Evolutionary conservation across 2,888 invertebrate species (phyloP).

Genomic region (Chloroclysta siterata): DNA sequence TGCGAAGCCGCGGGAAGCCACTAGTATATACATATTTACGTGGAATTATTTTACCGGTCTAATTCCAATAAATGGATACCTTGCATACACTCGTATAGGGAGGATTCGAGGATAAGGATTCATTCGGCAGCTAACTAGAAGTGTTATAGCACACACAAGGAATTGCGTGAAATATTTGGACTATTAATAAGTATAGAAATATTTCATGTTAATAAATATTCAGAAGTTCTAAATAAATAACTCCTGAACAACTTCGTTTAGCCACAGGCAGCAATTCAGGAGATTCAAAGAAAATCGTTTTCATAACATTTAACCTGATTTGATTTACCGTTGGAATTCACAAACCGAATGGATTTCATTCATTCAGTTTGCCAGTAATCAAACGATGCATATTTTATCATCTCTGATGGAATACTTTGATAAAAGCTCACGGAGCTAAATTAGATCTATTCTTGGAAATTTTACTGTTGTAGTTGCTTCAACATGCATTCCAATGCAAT

Average conservation of each 20-base stretch:
- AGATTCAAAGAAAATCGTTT: slow-evolving; percentile 23
- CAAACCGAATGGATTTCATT: slow-evolving; percentile 21
- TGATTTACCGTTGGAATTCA: slow-evolving; percentile 28
- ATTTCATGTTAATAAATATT: slow-evolving; percentile 7
- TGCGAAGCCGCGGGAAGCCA: too few relatives aligned
- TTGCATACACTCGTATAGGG: too few relatives aligned
- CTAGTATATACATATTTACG: too few relatives aligned
- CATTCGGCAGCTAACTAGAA: background rate
- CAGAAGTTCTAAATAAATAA: slow-evolving; percentile 7
- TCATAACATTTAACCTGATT: slow-evolving; percentile 28
- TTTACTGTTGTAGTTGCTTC: background rate
- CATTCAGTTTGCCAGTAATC: slow-evolving; percentile 23
- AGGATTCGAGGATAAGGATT: too few relatives aligned
- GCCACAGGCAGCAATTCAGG: slow-evolving; percentile 7
- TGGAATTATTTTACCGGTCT: too few relatives aligned
- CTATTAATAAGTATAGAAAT: background rate
- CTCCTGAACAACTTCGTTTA: slow-evolving; percentile 14
- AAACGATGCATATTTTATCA: slow-evolving; percentile 26
- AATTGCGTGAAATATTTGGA: background rate
- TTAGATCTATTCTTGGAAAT: slow-evolving; percentile 4
- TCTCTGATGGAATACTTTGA: slow-evolving; percentile 9
- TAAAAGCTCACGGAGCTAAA: slow-evolving; percentile 3
- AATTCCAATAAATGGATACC: too few relatives aligned
- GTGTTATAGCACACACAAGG: background rate
- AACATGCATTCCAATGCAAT: background rate